Conservation (phyloP, 2,888 invertebrate species). For the Carcina quercana region DNA sequence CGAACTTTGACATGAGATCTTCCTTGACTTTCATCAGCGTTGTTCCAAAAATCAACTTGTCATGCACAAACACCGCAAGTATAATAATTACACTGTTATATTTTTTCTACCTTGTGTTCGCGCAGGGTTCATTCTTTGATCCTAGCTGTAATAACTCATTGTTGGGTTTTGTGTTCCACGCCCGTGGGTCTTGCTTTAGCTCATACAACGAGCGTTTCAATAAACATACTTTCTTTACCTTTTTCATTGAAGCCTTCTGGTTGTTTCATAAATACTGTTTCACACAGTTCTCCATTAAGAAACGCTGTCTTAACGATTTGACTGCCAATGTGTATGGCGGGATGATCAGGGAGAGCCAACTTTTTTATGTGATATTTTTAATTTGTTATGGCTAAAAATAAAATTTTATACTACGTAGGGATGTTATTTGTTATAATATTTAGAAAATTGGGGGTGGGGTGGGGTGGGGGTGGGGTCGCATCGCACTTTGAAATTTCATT, state of each 20-base stretch:
- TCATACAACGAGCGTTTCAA: conserved; percentile 11
- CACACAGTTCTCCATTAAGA: conserved; percentile 11
- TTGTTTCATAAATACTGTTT: conserved; percentile 12
- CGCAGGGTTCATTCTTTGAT: conserved; percentile 8
- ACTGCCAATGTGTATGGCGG: too few species aligned
- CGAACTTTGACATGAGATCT: conserved; percentile 9
- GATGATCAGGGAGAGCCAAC: too few species aligned
- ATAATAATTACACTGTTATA: neutral
- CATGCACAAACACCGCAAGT: conserved; percentile 7
- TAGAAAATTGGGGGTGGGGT: too few species aligned
- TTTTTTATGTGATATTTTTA: conserved; percentile 12
- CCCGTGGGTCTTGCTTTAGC: conserved; percentile 3
- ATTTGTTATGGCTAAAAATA: conserved; percentile 4
- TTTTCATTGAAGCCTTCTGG: conserved; percentile 8
- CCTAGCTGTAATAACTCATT: conserved; percentile 1
- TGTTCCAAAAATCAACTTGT: conserved; percentile 4
- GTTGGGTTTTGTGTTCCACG: conserved; percentile 6
- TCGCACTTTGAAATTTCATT: too few species aligned
- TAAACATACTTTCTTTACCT: conserved; percentile 5
- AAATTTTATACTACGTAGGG: too few species aligned
- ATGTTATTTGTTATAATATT: too few species aligned
- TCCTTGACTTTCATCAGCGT: conserved; percentile 1
- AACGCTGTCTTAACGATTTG: conserved; percentile 12
- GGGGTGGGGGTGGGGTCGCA: too few species aligned
- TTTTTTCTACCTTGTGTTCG: conserved; percentile 1